Evolutionary conservation across 2,113 vertebrate species (phyloP), one percentile per base, ranked within the genome.

Genomic region (Ptilonorhynchus violaceus): DNA sequence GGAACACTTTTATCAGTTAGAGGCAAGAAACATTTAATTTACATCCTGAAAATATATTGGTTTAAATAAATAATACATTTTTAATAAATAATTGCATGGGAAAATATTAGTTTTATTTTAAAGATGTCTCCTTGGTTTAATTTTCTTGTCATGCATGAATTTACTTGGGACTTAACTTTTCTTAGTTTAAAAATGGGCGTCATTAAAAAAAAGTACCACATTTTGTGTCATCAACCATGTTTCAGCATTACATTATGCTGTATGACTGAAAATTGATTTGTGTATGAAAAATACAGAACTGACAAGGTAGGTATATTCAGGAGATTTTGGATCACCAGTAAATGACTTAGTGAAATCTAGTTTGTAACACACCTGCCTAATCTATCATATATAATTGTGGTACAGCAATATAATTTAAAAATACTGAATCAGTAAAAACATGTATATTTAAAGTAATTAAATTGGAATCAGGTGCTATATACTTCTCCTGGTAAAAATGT

Each of bases 1-100:
- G 68, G 86, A 69, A 81, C 20, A 50, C 16, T 86, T 60, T 89
- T 50, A 52, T 89, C 74, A 95, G 39, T 66, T 86, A 77, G 91
- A 72, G 68, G 27, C 59, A 53, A 89, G 92, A 88, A 90, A 70
- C 11, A 74, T 91, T 91, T 91, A 80, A 93, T 91, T 88, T 90
- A 84, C 72, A 42, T 18, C 22, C 77, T 50, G 20, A 87, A 85
- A 79, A 84, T 58, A 69, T 19, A 67, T 37, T 67, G 2, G 20
- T 64, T 52, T 37, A 27, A 59, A 64, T 82, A 73, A 79, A 87
- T 68, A 78, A 73, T 88, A 5, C 3, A 25, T 60, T 35, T 95
- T 52, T 24, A 52, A 52, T 7, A 72, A 94, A 73, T 62, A 88
- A 79, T 88, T 85, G 13, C 9, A 76, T 44, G 4, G 14, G 41